Evolutionary conservation across 2,797 vertebrate genomes (phyloP).

Genomic region (Argyrosomus regius): DNA sequence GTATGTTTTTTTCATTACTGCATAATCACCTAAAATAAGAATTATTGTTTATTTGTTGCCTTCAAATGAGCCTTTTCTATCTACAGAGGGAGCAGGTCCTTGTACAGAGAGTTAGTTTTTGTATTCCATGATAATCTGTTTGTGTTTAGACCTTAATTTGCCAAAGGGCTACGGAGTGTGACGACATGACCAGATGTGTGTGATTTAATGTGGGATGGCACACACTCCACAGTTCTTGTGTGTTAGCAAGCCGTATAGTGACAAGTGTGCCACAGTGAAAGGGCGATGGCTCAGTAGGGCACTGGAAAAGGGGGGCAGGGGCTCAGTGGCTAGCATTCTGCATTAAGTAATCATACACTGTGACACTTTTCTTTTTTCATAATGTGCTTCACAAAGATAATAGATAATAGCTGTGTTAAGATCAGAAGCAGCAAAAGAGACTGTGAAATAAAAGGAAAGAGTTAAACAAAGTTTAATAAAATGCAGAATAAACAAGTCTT

Average conservation of each 20-base stretch:
- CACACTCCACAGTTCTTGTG: slow-evolving; percentile 46
- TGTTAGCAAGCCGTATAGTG: slow-evolving; percentile 59
- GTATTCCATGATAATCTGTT: slow-evolving; percentile 31
- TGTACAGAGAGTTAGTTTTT: slow-evolving; percentile 17
- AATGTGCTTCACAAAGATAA: not conserved
- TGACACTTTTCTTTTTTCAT: slow-evolving; percentile 4
- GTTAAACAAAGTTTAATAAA: not conserved
- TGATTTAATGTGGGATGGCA: slow-evolving; percentile 71
- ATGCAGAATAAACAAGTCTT: slow-evolving; percentile 12
- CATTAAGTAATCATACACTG: slow-evolving; percentile 30
- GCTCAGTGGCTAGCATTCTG: slow-evolving; percentile 46
- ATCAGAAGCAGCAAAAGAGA: not conserved
- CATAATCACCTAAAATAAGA: too few species aligned
- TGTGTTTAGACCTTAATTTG: slow-evolving; percentile 33
- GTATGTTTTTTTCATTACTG: too few species aligned
- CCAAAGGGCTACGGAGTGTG: slow-evolving; percentile 43
- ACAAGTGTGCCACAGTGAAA: slow-evolving; percentile 64
- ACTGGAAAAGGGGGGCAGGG: slow-evolving; percentile 38
- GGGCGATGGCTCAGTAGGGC: slow-evolving; percentile 54
- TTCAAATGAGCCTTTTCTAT: too few species aligned
- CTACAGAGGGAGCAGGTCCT: not conserved
- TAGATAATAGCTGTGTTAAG: not conserved
- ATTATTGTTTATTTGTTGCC: too few species aligned
- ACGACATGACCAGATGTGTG: slow-evolving; percentile 33
- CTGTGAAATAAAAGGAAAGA: not conserved